Evolutionary conservation across 2,797 vertebrate genomes (phyloP), one percentile per base, ranked within the genome.

Genomic region (Tapera naevia): DNA sequence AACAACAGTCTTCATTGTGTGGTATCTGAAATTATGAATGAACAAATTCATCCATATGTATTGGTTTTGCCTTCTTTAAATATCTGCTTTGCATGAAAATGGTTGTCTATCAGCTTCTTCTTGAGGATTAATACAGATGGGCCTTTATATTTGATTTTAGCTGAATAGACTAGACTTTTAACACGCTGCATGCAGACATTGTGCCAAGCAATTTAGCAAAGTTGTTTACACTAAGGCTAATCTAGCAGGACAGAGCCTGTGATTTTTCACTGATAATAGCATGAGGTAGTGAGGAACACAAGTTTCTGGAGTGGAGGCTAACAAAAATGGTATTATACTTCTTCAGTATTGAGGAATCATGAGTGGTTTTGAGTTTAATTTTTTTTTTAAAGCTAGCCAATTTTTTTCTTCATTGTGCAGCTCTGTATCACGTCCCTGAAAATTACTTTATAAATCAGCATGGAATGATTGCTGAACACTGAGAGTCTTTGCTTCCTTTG

Each of bases 51-150:
- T 94, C 94, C 86, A 48, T 96, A 96, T 96, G 96, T 87, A 93
- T 96, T 83, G 80, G 84, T 33, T 69, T 94, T 93, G 72, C 80
- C 69, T 94, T 94, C 95, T 92, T 73, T 9, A 88, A 95, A 78
- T 94, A 92, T 96, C 96, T 97, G 83, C 88, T 97, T 97, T 97
- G 92, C 96, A 95, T 98, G 95, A 95, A 96, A 97, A 96, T 95
- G 89, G 94, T 70, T 76, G 75, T 85, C 96, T 96, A 94, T 93
- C 97, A 95, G 96, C 97, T 97, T 95, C 91, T 93, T 96, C 95
- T 94, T 89, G 93, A 96, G 74, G 51, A 87, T 96, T 96, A 94
- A 93, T 96, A 95, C 95, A 96, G 86, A 97, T 95, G 88, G 80
- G 90, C 73, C 86, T 95, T 95, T 96, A 81, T 93, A 74, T 95